Conservation (phyloP, 1,140 invertebrate species). For the Teleopsis dalmanni region DNA sequence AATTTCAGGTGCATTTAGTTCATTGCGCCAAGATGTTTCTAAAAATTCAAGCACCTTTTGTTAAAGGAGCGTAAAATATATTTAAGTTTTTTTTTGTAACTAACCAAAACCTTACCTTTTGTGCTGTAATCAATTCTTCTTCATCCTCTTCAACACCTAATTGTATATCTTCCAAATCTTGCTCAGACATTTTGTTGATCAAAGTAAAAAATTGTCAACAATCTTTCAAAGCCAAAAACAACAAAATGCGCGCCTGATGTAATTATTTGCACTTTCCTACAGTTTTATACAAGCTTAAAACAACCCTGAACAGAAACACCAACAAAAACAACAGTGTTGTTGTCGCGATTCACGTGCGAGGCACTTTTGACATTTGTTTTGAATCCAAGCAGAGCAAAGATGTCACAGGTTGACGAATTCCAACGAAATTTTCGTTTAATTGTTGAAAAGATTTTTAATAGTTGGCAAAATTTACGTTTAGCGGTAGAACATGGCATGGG, state of each 20-base stretch:
- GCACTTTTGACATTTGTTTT: neutral
- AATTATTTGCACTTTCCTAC: neutral
- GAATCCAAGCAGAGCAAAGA: constrained; percentile 7
- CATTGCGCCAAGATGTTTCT: constrained; percentile 72
- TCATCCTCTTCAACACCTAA: constrained; percentile 26
- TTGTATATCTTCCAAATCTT: constrained; percentile 11
- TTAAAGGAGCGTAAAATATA: neutral
- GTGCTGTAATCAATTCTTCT: constrained; percentile 39
- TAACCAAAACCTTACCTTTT: constrained; percentile 23
- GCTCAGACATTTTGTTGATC: constrained; percentile 23
- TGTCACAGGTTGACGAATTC: constrained; percentile 30
- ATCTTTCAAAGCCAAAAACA: neutral
- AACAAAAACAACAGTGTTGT: no score
- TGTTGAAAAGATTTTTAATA: constrained; percentile 55
- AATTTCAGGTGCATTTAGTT: constrained; percentile 73
- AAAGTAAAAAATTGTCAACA: neutral
- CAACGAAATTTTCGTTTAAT: constrained; percentile 47
- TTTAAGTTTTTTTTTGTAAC: neutral
- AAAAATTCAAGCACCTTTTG: constrained; percentile 52
- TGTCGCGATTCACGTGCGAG: neutral
- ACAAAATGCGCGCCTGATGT: neutral
- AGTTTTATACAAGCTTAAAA: neutral
- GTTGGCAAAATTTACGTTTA: constrained; percentile 56
- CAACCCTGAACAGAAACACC: no score
- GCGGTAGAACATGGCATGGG: constrained; percentile 61